Percentiles rank a stretch among this genome's conserved stretches.
Conservation (phyloP, 2,113 vertebrate species). For the Saccopteryx leptura region DNA sequence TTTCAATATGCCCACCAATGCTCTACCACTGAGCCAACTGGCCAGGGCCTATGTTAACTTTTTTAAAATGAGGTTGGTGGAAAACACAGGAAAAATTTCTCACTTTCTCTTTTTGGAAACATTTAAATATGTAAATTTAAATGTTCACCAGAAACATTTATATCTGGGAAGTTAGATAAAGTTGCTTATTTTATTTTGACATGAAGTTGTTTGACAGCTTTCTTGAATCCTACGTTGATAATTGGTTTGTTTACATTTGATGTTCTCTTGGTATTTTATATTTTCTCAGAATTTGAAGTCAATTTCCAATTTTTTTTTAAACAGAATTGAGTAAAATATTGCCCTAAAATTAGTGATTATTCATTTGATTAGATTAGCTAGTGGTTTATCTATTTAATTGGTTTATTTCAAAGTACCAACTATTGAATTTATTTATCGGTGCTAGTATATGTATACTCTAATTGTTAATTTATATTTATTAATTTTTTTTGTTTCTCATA, state of each 20-base stretch:
- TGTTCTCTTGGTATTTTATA: slow-evolving; percentile 69
- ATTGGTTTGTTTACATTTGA: slow-evolving; percentile 79
- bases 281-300: slow-evolving; percentile 70
- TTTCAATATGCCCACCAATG: too few relatives aligned
- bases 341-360: slow-evolving; percentile 59
- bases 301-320: slow-evolving; percentile 76
- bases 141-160: slow-evolving; percentile 74
- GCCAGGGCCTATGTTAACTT: not conserved
- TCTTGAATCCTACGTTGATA: slow-evolving; percentile 71
- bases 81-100: slow-evolving; percentile 15
- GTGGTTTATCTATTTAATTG: slow-evolving; percentile 53
- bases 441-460: not conserved
- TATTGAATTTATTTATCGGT: slow-evolving; percentile 20
- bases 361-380: slow-evolving; percentile 65
- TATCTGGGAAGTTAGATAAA: slow-evolving; percentile 70
- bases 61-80: slow-evolving; percentile 19
- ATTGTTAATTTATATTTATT: not conserved
- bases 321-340: slow-evolving; percentile 68
- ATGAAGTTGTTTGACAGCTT: slow-evolving; percentile 74
- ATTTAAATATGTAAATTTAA: slow-evolving; percentile 47
- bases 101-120: slow-evolving; percentile 72
- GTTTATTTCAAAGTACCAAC: not conserved
- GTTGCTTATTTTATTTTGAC: slow-evolving; percentile 73
- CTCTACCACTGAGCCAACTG: too few relatives aligned
- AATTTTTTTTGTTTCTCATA: not conserved